Base-by-base conservation (phyloP, 2,113 vertebrate species). In the Barbus barbus region DNA sequence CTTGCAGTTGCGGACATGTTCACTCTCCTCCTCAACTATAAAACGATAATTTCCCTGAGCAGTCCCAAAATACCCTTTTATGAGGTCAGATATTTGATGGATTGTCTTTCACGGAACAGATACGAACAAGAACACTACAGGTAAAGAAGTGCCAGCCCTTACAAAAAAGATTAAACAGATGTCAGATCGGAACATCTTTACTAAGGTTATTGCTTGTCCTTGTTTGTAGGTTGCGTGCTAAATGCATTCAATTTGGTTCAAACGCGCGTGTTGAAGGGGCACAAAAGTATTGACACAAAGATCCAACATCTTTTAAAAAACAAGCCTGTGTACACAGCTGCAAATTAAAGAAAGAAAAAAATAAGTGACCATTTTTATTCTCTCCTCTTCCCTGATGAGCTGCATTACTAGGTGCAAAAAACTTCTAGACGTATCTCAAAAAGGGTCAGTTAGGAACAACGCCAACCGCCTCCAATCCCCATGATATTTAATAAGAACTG, bases 61-160 rank as follows among this genome's bases (percentile, higher is more conserved):
- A 83, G 80, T 83, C 61, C 78, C 71, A 80, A 80, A 74, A 89
- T 78, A 80, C 82, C 86, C 86, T 75, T 83, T 83, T 81, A 44
- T 85, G 83, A 85, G 83, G 83, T 85, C 77, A 85, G 78, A 85
- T 73, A 79, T 74, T 63, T 63, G 58, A 81, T 73, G 77, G 83
- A 85, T 85, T 85, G 83, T 85, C 83, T 85, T 85, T 80, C 83
- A 85, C 83, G 71, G 78, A 85, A 80, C 41, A 80, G 48, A 60
- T 79, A 71, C 63, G 38, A 61, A 60, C 77, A 80, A 74, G 61
- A 60, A 73, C 16, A 80, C 38, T 80, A 79, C 77, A 85, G 36
- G 44, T 79, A 84, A 80, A 73, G 65, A 38, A 80, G 83, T 73
- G 67, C 53, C 83, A 85, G 83, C 83, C 83, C 83, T 85, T 85